Base-by-base conservation (phyloP, 2,797 vertebrate genomes). In the Pelobates cultripes region DNA sequence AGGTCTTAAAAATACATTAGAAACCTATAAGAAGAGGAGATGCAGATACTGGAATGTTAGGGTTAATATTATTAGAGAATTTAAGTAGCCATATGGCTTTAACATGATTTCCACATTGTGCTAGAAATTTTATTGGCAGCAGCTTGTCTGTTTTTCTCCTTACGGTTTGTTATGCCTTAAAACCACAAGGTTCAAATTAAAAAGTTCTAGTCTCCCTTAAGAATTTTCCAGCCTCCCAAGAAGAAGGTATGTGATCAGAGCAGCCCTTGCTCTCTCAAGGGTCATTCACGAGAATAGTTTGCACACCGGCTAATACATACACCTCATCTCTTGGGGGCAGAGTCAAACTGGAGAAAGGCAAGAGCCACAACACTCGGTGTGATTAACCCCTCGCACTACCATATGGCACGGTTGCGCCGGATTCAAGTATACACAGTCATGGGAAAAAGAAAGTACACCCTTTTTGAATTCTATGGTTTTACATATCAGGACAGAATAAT, bases 101-200 rank as follows among this genome's bases (percentile, higher is more conserved):
- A 73, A 74, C 81, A 78, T 68, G 76, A 78, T 83, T 78, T 83
- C 76, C 81, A 83, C 76, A 78, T 74, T 61, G 81, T 74, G 81
- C 64, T 78, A 78, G 75, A 78, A 81, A 70, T 81, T 82, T 83
- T 83, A 83, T 83, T 83, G 81, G 70, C 81, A 83, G 68, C 75
- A 83, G 81, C 75, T 78, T 83, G 75, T 83, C 81, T 78, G 76
- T 70, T 73, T 78, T 78, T 70, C 53, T 78, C 51, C 76, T 63
- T 78, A 73, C 78, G 71, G 75, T 78, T 83, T 83, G 43, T 63
- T 43, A 57, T 61, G 71, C 70, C 43, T 74, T 42, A 51, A 83
- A 78, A 83, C 75, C 81, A 60, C 81, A 83, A 78, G 70, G 43
- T 78, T 82, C 71, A 73, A 77, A 82, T 78, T 68, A 68, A 82